phyloP scores from a whole-genome alignment of 2,888 invertebrate genomes.

The Nemapogon koenigi region DNA sequence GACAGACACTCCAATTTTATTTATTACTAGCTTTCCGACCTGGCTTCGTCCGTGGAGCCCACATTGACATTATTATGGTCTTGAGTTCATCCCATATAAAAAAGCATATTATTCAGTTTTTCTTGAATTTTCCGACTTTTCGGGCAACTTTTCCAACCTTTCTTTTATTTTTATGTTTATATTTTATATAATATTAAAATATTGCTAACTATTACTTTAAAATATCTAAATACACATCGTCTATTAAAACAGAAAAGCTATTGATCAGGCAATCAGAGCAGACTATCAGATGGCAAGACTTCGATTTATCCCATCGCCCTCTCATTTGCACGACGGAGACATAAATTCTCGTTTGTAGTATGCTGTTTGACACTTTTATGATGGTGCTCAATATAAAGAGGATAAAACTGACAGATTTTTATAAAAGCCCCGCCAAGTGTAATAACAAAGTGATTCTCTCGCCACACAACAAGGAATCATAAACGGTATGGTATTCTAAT shows the following conservation, averaged over 20 bases:
- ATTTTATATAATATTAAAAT: too few species aligned
- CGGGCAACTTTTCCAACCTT: too few species aligned
- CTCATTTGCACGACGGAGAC: conserved; percentile 51
- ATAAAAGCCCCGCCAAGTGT: conserved; percentile 16
- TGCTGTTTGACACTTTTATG: conserved; percentile 55
- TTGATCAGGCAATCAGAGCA: conserved; percentile 5
- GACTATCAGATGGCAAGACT: conserved; percentile 18
- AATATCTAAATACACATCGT: too few species aligned
- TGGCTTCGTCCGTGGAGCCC: too few species aligned
- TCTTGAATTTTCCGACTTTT: too few species aligned
- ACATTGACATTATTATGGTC: too few species aligned
- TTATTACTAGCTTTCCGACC: too few species aligned
- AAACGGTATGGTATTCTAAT: conserved; percentile 24
- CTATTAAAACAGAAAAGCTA: conserved; percentile 1
- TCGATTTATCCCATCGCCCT: conserved; percentile 42
- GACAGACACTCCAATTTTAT: too few species aligned
- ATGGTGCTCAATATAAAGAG: conserved; percentile 37
- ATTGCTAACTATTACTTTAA: too few species aligned
- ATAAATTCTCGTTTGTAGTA: conserved; percentile 57
- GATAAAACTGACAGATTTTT: conserved; percentile 24
- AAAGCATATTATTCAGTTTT: too few species aligned
- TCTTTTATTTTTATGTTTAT: too few species aligned
- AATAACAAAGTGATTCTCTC: conserved; percentile 17
- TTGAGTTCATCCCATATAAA: too few species aligned
- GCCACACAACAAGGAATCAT: conserved; percentile 24